Base-by-base conservation (phyloP, 2,113 vertebrate genomes). In the Varanus salvator region DNA sequence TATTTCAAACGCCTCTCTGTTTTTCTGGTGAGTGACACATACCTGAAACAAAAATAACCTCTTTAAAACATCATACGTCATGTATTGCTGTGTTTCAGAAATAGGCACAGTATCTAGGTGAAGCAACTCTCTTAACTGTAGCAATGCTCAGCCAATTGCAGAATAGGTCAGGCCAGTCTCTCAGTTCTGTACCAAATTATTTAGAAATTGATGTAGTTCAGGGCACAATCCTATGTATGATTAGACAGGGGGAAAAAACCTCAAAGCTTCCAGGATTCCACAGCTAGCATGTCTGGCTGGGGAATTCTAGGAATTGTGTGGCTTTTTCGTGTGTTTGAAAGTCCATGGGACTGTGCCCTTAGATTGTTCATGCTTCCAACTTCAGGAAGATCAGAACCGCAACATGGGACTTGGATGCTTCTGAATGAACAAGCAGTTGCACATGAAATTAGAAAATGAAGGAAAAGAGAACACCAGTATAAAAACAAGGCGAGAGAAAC, bases 21-120 rank as follows among this genome's bases (percentile, higher is more conserved):
- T 86, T n/a, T 80, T 21, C 81, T 92, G 1, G 0, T 21, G 74
- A 66, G 19, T 0, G 0, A 85, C 93, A 14, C 72, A 84, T 74
- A 81, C 15, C 68, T 86, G 57, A 89, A 95, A 92, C 66, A 92
- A 86, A 94, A 94, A 77, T 84, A 88, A 87, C 68, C 7, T 19
- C 34, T 3, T 91, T 89, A 89, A 89, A 87, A 77, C 38, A 48
- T 91, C 90, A 80, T 12, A 2, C 57, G 48, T 34, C 74, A 76
- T 66, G 1, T 15, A 66, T 76, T 90, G 6, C 60, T 75, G 69
- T 82, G 80, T 52, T 66, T 2, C 34, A 89, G 11, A 91, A 91
- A 82, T 86, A 93, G 74, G 9, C 78, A 2, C 74, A 48, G 0
- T 80, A n/a, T 87, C 64, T 90, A 90, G 94, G 86, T 84, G 60